These are phyloP conservation scores for Nomada lathburiana DNA, from an alignment of 2,888 invertebrate genomes.

Conservation along the genomic window DNA sequence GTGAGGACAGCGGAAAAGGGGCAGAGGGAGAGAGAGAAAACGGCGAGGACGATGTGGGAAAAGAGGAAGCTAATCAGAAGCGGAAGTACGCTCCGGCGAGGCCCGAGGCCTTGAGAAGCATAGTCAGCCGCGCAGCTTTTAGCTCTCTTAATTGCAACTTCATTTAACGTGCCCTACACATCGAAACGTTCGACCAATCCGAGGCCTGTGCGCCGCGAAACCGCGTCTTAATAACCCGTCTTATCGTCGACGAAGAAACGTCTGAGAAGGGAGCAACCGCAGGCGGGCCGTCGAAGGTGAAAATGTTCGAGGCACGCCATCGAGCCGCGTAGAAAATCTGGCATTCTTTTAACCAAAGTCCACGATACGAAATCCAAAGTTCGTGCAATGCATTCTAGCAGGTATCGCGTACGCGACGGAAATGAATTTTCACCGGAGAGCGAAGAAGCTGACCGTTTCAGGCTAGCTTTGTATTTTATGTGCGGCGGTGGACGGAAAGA, in stretches of 20 bases:
- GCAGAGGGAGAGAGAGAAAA: slow-evolving; percentile 49
- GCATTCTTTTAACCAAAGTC: not conserved
- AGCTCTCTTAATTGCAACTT: slow-evolving; percentile 82
- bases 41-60: slow-evolving; percentile 81
- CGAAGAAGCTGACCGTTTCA: no score
- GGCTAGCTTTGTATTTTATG: no score
- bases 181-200: slow-evolving; percentile 62
- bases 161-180: slow-evolving; percentile 74
- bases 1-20: not conserved
- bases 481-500: no score
- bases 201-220: slow-evolving; percentile 42
- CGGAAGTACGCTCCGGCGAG: slow-evolving; percentile 83
- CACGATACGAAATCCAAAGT: not conserved
- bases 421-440: no score
- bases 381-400: no score
- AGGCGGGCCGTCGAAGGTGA: slow-evolving; percentile 53
- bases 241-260: slow-evolving; percentile 59
- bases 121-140: slow-evolving; percentile 76
- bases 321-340: not conserved
- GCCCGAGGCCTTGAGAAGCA: slow-evolving; percentile 80
- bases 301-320: slow-evolving; percentile 34
- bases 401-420: no score
- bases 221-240: slow-evolving; percentile 66
- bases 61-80: slow-evolving; percentile 84
- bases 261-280: slow-evolving; percentile 51